Base-by-base conservation (phyloP, 2,888 invertebrate genomes). In the Stomorhina lunata region DNA sequence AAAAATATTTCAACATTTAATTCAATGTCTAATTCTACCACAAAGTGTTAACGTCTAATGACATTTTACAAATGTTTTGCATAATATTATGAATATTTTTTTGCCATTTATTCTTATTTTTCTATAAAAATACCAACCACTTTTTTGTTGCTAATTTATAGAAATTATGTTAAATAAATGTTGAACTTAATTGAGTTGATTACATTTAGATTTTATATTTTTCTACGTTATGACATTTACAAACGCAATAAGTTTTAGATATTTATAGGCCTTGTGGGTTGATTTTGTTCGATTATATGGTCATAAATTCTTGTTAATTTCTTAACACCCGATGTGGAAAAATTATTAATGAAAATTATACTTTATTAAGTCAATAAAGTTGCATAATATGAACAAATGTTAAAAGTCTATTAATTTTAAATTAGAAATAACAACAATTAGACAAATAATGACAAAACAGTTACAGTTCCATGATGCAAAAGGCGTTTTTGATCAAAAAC, bases 211-310 rank as follows among this genome's bases (percentile, higher is more conserved):
- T n/a, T n/a, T n/a, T 40, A 25, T 12, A 20, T 20, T 43, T 45
- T 63, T 12, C 29, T n/a, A 20, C 25, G 27, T 37, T 15, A 53
- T 53, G 12, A 37, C 40, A 27, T 53, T 50, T 53, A 68, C 4
- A 27, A 27, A 53, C 17, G 68, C 6, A 53, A 68, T 68, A 68
- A 53, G 15, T 53, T 40, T 34, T 37, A 37, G 10, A 68, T 53
- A 25, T 68, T 68, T 50, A 68, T 68, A 27, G 53, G 50, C 53
- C 27, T n/a, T 68, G 50, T 68, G 32, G 53, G 66, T 25, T 37
- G 66, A 37, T 0, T 68, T 68, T 50, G 53, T 27, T 53, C 10
- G 34, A 37, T 66, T 66, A 37, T 53, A 53, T 53, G 15, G 34
- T 27, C 22, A 12, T 37, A 27, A 53, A 50, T 68, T 50, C 25